These are phyloP conservation scores for Chloropsis cyanopogon DNA, from an alignment of 2,113 vertebrate species.

Conservation along the genomic window DNA sequence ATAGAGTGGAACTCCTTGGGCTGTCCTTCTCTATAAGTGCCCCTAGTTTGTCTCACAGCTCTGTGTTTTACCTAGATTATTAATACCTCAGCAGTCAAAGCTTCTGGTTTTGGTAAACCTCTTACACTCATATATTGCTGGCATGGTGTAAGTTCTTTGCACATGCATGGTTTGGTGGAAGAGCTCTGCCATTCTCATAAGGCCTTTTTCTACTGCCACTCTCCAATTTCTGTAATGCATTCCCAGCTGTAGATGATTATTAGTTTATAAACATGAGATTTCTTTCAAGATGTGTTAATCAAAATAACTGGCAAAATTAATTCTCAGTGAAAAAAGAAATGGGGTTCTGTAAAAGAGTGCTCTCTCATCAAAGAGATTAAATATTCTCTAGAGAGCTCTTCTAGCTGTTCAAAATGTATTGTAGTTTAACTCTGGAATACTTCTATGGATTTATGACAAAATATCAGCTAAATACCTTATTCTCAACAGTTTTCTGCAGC, in stretches of 20 bases:
- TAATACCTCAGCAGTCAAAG: neutral
- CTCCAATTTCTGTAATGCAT: neutral
- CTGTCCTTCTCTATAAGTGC: neutral
- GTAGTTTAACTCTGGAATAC: neutral
- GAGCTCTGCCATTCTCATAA: neutral
- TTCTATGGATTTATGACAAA: neutral
- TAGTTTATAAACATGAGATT: neutral
- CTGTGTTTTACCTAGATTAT: neutral
- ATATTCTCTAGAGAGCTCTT: neutral
- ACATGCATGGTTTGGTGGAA: neutral
- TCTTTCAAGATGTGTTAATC: neutral
- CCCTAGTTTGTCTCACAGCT: neutral
- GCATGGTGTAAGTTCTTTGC: neutral
- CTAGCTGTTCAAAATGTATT: neutral
- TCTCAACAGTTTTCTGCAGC: neutral
- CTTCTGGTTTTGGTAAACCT: neutral
- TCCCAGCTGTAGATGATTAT: neutral
- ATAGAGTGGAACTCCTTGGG: neutral
- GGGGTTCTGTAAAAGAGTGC: neutral
- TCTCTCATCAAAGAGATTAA: slow-evolving; percentile 15
- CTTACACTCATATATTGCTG: neutral
- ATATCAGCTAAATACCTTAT: neutral
- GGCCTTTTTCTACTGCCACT: neutral
- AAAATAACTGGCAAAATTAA: neutral
- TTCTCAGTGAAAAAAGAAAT: neutral